Evolutionary conservation across 2,888 invertebrate genomes (phyloP).

Genomic region (Synergus japonicus): DNA sequence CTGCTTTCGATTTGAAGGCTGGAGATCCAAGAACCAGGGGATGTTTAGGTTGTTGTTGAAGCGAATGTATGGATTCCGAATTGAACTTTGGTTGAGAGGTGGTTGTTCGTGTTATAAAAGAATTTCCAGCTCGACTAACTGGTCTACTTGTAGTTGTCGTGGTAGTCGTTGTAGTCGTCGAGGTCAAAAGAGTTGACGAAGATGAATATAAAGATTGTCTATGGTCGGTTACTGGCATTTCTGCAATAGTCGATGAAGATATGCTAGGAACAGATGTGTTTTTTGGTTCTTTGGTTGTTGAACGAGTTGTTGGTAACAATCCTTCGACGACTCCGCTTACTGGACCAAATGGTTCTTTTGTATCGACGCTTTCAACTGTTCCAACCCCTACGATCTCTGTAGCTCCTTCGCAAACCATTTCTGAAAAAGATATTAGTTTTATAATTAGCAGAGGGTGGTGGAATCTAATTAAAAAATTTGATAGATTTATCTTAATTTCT

Average conservation of each 20-base stretch:
- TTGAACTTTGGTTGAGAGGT: conserved; percentile 59
- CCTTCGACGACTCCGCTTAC: conserved; percentile 75
- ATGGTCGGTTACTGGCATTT: conserved; percentile 78
- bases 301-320: conserved; percentile 70
- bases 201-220: conserved; percentile 74
- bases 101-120: conserved; percentile 72
- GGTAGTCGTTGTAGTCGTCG: conserved; percentile 59
- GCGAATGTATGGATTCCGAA: conserved; percentile 59
- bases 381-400: conserved; percentile 79
- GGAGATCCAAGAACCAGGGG: conserved; percentile 86
- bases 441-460: not conserved
- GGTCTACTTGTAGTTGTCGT: conserved; percentile 62
- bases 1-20: conserved; percentile 81
- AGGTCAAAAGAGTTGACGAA: conserved; percentile 74
- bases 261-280: conserved; percentile 57
- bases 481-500: conserved; percentile 5
- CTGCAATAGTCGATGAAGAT: conserved; percentile 64
- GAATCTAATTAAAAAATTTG: not conserved
- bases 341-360: conserved; percentile 70
- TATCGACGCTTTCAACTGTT: conserved; percentile 80
- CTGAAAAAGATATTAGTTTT: conserved; percentile 62
- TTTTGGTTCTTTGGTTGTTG: conserved; percentile 66
- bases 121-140: conserved; percentile 69
- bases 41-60: conserved; percentile 81
- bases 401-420: conserved; percentile 74